phyloP scores from a whole-genome alignment of 2,113 vertebrate genomes.

The Mirza zaza region DNA sequence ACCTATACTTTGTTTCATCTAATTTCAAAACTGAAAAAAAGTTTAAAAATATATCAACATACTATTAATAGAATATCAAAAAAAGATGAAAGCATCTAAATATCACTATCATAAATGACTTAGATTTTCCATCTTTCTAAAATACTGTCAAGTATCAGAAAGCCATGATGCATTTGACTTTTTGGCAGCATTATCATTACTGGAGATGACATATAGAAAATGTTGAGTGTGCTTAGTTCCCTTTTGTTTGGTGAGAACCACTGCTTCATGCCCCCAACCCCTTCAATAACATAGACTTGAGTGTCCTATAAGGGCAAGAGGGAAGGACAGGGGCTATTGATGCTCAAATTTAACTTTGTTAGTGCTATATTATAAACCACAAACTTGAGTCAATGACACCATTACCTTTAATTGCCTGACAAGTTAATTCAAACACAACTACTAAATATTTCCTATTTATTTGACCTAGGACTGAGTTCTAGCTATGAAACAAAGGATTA shows the following conservation, averaged over 20 bases:
- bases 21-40: not conserved
- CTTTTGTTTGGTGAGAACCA: not conserved
- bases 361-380: not conserved
- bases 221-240: not conserved
- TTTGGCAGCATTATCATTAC: not conserved
- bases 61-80: not conserved
- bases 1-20: not conserved
- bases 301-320: not conserved
- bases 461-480: not conserved
- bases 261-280: not conserved
- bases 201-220: not conserved
- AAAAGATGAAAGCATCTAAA: not conserved
- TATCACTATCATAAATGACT: not conserved
- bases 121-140: conserved; percentile 18
- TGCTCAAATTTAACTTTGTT: not conserved
- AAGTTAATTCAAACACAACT: conserved; percentile 48
- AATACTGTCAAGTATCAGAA: not conserved
- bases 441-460: conserved; percentile 24
- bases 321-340: not conserved
- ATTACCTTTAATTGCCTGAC: not conserved
- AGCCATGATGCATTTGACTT: not conserved
- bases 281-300: not conserved
- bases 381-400: not conserved
- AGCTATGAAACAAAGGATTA: not conserved
- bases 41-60: not conserved